These are phyloP conservation scores for Acronicta aceris DNA, from an alignment of 2,888 invertebrate species.

Conservation along the genomic window DNA sequence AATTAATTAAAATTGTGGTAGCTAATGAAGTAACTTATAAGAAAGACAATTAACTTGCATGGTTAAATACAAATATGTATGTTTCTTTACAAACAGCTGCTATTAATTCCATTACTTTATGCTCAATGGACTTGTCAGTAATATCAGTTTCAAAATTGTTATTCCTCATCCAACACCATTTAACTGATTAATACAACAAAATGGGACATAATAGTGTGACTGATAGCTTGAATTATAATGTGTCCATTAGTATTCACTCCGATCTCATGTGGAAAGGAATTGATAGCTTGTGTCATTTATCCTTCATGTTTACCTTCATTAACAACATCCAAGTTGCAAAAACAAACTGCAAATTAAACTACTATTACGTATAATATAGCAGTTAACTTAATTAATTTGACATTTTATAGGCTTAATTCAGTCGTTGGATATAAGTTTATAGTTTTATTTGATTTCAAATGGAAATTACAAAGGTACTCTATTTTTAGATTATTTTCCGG, in stretches of 20 bases:
- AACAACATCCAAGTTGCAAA: constrained; percentile 42
- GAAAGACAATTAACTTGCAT: too few species aligned
- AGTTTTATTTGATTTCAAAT: constrained; percentile 42
- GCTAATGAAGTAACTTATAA: neutral
- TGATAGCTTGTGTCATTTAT: constrained; percentile 54
- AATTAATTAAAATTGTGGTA: neutral
- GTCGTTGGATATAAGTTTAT: constrained; percentile 24
- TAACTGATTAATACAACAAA: constrained; percentile 67
- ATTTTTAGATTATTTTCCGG: constrained; percentile 36
- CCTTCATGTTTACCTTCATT: constrained; percentile 62
- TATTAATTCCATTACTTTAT: constrained; percentile 23
- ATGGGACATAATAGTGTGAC: constrained; percentile 63
- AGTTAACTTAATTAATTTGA: constrained; percentile 54
- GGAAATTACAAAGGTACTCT: constrained; percentile 28
- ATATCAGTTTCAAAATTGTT: constrained; percentile 55
- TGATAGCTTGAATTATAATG: constrained; percentile 59
- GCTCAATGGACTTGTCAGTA: constrained; percentile 30
- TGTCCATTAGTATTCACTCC: constrained; percentile 69
- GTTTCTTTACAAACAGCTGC: constrained; percentile 1
- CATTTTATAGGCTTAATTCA: constrained; percentile 45
- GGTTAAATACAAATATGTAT: neutral
- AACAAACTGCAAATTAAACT: constrained; percentile 53
- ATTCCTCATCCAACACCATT: constrained; percentile 60
- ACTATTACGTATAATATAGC: constrained; percentile 46
- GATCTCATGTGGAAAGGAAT: constrained; percentile 61